Conservation (phyloP, 2,797 vertebrate genomes). For the Sebastes oblongus region DNA sequence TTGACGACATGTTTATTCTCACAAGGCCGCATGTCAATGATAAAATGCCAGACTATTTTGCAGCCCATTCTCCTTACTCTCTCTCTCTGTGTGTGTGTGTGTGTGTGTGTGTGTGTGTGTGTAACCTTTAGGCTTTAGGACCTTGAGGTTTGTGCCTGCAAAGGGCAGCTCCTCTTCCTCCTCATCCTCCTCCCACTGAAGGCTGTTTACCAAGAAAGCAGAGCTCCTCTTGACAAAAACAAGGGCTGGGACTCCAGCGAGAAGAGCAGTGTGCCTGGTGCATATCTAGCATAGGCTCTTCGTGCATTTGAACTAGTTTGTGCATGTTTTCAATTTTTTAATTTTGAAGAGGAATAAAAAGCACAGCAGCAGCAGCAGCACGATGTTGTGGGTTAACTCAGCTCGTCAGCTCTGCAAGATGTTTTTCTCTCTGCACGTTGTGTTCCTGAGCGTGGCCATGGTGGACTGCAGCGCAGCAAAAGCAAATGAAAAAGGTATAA, state of each 20-base stretch:
- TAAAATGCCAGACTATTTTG: background rate
- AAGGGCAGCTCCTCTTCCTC: background rate
- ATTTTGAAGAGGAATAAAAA: background rate
- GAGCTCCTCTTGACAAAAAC: constrained; percentile 64
- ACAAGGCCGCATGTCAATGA: background rate
- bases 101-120: background rate
- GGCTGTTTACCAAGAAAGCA: constrained; percentile 78
- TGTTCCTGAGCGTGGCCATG: constrained; percentile 62
- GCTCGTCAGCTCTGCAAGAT: constrained; percentile 51
- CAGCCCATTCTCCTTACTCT: background rate
- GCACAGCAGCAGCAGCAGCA: background rate
- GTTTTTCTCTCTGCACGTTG: constrained; percentile 68
- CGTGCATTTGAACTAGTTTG: background rate
- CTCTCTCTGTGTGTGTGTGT: background rate
- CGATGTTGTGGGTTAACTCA: constrained; percentile 28
- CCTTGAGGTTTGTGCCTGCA: constrained; percentile 66
- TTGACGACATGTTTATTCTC: background rate
- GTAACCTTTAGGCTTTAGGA: constrained; percentile 58
- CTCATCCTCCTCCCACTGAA: constrained; percentile 38
- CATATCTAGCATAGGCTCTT: constrained; percentile 71
- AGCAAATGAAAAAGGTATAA: constrained; percentile 69
- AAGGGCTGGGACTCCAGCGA: constrained; percentile 63
- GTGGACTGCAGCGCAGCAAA: constrained; percentile 60
- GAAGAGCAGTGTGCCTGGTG: constrained; percentile 71
- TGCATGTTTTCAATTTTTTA: too few species aligned